A percentile compares a stretch with the other conserved stretches of the same genome.
Evolutionary conservation across 2,797 vertebrate genomes (phyloP).

Genomic region (Danio albolineatus): DNA sequence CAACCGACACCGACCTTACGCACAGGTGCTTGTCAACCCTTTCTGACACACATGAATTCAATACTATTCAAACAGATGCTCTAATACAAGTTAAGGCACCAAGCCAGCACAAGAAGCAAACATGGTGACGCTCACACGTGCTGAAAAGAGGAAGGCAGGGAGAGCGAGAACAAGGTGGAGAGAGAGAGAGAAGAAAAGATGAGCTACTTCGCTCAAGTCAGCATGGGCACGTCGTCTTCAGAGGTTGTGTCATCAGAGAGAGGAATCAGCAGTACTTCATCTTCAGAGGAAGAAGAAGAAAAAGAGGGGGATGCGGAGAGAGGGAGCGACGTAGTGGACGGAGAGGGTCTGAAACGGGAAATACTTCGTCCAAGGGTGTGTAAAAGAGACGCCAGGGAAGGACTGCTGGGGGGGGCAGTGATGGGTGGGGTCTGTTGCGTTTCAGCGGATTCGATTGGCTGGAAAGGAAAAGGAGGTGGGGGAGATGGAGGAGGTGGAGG

Average conservation of each 20-base stretch:
- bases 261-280: conserved; percentile 89
- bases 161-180: not conserved
- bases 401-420: conserved; percentile 73
- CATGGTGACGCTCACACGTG: conserved; percentile 65
- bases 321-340: conserved; percentile 69
- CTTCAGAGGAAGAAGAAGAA: conserved; percentile 78
- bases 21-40: conserved; percentile 26
- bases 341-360: conserved; percentile 76
- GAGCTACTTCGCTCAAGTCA: conserved; percentile 70
- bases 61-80: conserved; percentile 68
- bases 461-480: conserved; percentile 60
- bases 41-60: conserved; percentile 47
- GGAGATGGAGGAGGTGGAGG: conserved; percentile 17
- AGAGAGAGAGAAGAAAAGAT: conserved; percentile 9
- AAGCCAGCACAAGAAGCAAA: conserved; percentile 73
- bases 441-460: conserved; percentile 66
- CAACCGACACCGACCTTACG: conserved; percentile 47
- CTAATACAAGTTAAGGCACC: conserved; percentile 78
- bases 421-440: conserved; percentile 63
- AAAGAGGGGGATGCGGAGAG: conserved; percentile 77
- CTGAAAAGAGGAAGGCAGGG: conserved; percentile 52
- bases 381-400: conserved; percentile 79
- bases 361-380: conserved; percentile 78
- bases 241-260: conserved; percentile 82
- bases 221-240: conserved; percentile 83